Conservation (phyloP, 2,888 invertebrate genomes). For the Calliscelio sp. region DNA sequence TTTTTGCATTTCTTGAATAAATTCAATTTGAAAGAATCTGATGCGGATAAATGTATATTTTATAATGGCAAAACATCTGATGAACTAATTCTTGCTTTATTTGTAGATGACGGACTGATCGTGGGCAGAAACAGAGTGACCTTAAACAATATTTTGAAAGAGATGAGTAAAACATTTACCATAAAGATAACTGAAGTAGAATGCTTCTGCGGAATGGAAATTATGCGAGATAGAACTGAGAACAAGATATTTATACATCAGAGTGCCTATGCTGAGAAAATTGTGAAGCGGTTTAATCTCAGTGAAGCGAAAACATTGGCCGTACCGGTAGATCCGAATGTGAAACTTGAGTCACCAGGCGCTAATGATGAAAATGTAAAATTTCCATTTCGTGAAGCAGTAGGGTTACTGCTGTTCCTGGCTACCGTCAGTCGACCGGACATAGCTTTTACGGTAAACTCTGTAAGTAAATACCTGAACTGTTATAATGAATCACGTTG, state of each 20-base stretch:
- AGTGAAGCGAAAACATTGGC: slow-evolving; percentile 44
- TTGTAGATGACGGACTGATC: too few species aligned
- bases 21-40: too few species aligned
- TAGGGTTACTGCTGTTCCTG: slow-evolving; percentile 45
- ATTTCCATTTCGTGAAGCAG: slow-evolving; percentile 55
- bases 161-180: slow-evolving; percentile 35
- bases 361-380: not conserved
- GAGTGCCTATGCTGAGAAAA: slow-evolving; percentile 41
- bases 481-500: not conserved
- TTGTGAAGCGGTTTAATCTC: slow-evolving; percentile 59
- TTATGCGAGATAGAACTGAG: slow-evolving; percentile 43
- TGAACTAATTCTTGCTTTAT: too few species aligned
- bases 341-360: not conserved
- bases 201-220: slow-evolving; percentile 72
- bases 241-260: slow-evolving; percentile 67
- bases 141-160: too few species aligned
- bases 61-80: too few species aligned
- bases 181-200: slow-evolving; percentile 43
- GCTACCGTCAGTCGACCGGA: slow-evolving; percentile 43
- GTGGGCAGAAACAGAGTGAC: too few species aligned
- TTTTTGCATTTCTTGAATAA: too few species aligned
- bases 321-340: not conserved
- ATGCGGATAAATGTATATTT: too few species aligned
- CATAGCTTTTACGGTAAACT: slow-evolving; percentile 12
- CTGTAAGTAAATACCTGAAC: slow-evolving; percentile 21